Base-by-base conservation (phyloP, 2,113 vertebrate species). In the Capreolus pygargus region DNA sequence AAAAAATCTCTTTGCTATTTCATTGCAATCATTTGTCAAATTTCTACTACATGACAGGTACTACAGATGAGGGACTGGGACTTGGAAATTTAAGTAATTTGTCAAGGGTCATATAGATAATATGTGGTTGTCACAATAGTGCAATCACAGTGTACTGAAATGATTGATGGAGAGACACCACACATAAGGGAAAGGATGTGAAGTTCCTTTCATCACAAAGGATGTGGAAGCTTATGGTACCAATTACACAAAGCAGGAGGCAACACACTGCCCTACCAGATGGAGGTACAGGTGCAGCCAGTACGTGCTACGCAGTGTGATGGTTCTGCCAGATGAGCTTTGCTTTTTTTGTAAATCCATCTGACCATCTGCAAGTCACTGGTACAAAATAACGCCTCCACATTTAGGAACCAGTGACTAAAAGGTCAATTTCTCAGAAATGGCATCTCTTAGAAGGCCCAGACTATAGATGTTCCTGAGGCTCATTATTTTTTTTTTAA, bases 141-240 rank as follows among this genome's bases (percentile, higher is more conserved):
- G 54, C 54, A 82, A 39, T 82, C 45, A 8, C 52, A 36, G 64
- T n/a, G 2, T 13, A 57, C 36, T 25, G 57, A 50, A 50, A 52
- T 57, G 93, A 96, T 58, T 67, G 93, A 89, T 92, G 84, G 95
- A 81, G 83, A 94, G 50, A 76, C n/a, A 89, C 86, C 91, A 64
- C 52, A 50, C 87, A 11, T 94, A 52, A 89, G 64, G 84, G 95
- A 91, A 89, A 88, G 96, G 93, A 84, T 57, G 60, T 85, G 86
- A 86, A 45, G 82, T 96, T 82, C 86, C 95, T 97, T 79, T 97
- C 84, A 91, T 93, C 81, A 78, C 85, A 54, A 60, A 93, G 89
- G 92, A 91, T 60, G 50, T 78, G 47, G 92, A 60, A 54, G 19
- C 92, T 83, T 93, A 93, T 95, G 94, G 96, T 70, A 78, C 97